A percentile compares a stretch with the other conserved stretches of the same genome.
Conservation (phyloP, 1,140 invertebrate genomes). For the Macrosteles quadrilineatus region DNA sequence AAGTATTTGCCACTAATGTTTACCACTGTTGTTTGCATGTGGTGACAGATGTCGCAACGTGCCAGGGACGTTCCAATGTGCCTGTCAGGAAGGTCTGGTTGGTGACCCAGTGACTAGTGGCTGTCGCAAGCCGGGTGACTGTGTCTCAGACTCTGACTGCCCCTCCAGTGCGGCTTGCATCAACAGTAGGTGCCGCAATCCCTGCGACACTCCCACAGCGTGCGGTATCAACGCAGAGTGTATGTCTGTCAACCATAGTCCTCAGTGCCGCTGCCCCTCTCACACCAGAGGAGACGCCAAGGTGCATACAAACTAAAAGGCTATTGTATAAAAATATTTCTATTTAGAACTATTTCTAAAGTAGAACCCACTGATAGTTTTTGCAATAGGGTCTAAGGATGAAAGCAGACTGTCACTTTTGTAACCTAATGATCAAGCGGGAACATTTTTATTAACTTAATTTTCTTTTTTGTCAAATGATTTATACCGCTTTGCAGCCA, state of each 20-base stretch:
- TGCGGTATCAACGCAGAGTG: constrained; percentile 81
- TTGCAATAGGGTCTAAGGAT: too few species aligned
- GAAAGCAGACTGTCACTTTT: too few species aligned
- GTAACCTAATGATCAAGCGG: too few species aligned
- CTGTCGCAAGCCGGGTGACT: constrained; percentile 77
- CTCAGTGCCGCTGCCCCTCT: constrained; percentile 71
- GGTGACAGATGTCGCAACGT: constrained; percentile 68
- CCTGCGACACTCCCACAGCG: constrained; percentile 62
- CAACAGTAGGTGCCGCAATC: constrained; percentile 76
- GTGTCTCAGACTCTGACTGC: constrained; percentile 77
- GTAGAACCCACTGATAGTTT: too few species aligned
- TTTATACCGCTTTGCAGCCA: too few species aligned
- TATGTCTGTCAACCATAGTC: constrained; percentile 62
- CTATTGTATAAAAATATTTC: background rate
- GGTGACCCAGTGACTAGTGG: constrained; percentile 69
- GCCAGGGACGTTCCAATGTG: constrained; percentile 72
- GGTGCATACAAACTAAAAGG: constrained; percentile 38
- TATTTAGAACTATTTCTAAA: too few species aligned
- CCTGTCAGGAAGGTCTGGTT: constrained; percentile 75
- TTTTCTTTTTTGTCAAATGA: too few species aligned
- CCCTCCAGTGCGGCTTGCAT: constrained; percentile 73
- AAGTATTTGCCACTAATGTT: too few species aligned
- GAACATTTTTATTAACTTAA: too few species aligned
- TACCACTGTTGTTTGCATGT: too few species aligned
- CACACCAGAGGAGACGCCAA: constrained; percentile 76